Percentiles rank a stretch among this genome's conserved stretches.
Conservation (phyloP, 1,140 invertebrate species). For the Thaumetopoea pityocampa region DNA sequence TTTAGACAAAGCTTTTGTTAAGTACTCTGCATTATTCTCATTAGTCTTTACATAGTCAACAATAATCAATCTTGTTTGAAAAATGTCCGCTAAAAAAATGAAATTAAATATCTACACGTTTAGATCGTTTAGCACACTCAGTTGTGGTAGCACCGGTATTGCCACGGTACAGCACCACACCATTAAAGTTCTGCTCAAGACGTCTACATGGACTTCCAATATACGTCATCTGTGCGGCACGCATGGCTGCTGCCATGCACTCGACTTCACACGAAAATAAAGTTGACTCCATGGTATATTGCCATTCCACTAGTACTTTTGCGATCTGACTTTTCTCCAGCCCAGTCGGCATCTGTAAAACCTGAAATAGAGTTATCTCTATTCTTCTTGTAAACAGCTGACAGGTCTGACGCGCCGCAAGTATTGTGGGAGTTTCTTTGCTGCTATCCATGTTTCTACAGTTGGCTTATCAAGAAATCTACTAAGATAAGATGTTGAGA, state of each 20-base stretch:
- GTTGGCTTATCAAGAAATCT: too few species aligned
- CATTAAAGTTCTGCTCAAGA: neutral
- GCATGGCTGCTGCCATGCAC: neutral
- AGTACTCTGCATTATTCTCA: neutral
- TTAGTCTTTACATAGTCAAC: neutral
- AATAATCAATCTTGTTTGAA: neutral
- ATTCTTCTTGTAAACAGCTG: conserved; percentile 2
- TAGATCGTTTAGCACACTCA: conserved; percentile 5
- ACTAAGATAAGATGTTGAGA: too few species aligned
- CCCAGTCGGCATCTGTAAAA: conserved; percentile 4
- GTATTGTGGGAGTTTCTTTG: too few species aligned
- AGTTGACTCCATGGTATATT: neutral
- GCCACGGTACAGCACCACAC: neutral
- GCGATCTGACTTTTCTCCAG: neutral
- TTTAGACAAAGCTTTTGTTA: neutral
- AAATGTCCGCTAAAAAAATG: conserved; percentile 7
- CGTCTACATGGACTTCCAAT: neutral
- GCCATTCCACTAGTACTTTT: conserved; percentile 3
- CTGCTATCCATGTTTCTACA: too few species aligned
- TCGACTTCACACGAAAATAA: conserved; percentile 1
- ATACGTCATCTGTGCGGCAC: neutral
- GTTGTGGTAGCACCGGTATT: conserved; percentile 2
- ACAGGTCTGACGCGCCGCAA: too few species aligned
- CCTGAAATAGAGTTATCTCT: neutral
- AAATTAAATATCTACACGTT: conserved; percentile 8